Evolutionary conservation across 2,888 invertebrate genomes (phyloP), one percentile per base, ranked within the genome.

Genomic region (Drosophila fungiperda): DNA sequence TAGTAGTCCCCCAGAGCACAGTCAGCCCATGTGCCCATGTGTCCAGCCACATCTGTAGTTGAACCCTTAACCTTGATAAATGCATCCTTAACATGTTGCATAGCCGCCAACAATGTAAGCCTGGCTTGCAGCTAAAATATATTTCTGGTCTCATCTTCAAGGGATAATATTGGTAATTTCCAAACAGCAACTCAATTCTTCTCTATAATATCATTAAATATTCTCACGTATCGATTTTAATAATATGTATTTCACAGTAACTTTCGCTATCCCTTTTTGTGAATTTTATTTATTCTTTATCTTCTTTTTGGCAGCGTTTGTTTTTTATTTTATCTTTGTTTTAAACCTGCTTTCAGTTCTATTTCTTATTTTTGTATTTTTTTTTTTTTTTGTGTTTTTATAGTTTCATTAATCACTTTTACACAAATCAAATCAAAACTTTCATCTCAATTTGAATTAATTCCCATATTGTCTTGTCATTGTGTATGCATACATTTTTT

Each of bases 31-130:
- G 26, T 49, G 8, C 26, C 17, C 55, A 38, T 48, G 66, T 52
- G 78, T 75, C 73, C 45, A 61, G 42, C n/a, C 36, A 26, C 66
- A 78, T 72, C n/a, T 45, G 32, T n/a, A 11, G 29, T 45, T 77
- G 61, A 65, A 66, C 58, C 50, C 38, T 20, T 29, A 55, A 63
- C 45, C 67, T 73, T 54, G 58, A 48, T 32, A 8, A 26, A n/a
- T 7, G 32, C 55, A 15, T 36, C 40, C 53, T 23, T 45, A 23
- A 23, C 45, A 26, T 45, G 20, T 15, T 9, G 20, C 55, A 36
- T 17, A 62, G 49, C 17, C 54, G 17, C 20, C 20, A 23, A 23
- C 20, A 15, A 45, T 12, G 1, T 23, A 23, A 45, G 4, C 45
- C 8, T 15, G 45, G 45, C 20, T 45, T 15, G 4, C 23, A 45